A percentile compares a stretch with the other conserved stretches of the same genome.
These are phyloP conservation scores for Spongilla lacustris DNA, from an alignment of 37 sponge, comb jelly and placozoan genomes.

Conservation along the genomic window DNA sequence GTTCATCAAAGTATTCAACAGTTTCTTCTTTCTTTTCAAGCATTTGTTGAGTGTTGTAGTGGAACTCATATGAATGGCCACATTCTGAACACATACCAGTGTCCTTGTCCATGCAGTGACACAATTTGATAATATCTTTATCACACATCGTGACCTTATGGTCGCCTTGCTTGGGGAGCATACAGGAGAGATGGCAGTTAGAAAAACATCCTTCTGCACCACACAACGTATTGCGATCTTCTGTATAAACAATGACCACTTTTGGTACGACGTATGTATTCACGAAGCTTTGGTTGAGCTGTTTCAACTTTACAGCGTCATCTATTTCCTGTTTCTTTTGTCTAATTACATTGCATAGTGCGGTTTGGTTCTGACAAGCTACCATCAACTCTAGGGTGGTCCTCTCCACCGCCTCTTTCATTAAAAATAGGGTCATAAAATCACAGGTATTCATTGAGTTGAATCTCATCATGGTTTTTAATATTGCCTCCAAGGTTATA, in stretches of 20 bases:
- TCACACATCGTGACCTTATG: too few species aligned
- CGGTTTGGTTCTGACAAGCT: slow-evolving; percentile 17
- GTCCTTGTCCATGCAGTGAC: background rate
- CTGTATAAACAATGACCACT: background rate
- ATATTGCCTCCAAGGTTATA: background rate
- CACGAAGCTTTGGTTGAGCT: background rate
- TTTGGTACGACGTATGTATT: background rate
- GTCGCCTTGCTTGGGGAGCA: background rate
- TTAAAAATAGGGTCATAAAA: slow-evolving; percentile 21
- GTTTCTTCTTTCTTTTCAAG: background rate
- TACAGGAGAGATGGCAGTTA: slow-evolving; percentile 46
- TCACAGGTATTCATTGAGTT: slow-evolving; percentile 1
- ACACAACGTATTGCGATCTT: slow-evolving; percentile 44
- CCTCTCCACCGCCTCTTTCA: slow-evolving; percentile 38
- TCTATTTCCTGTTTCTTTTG: background rate
- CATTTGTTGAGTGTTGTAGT: background rate
- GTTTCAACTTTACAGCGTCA: background rate
- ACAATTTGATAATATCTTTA: background rate
- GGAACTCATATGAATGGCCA: background rate
- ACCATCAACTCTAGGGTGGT: background rate
- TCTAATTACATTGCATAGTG: background rate
- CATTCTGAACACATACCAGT: background rate
- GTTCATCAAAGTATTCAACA: background rate
- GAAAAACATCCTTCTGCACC: slow-evolving; percentile 19
- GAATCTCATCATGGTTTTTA: background rate